phyloP scores from a whole-genome alignment of 64 coral and sea anemone genomes.

The Catalaphyllia jardinei region DNA sequence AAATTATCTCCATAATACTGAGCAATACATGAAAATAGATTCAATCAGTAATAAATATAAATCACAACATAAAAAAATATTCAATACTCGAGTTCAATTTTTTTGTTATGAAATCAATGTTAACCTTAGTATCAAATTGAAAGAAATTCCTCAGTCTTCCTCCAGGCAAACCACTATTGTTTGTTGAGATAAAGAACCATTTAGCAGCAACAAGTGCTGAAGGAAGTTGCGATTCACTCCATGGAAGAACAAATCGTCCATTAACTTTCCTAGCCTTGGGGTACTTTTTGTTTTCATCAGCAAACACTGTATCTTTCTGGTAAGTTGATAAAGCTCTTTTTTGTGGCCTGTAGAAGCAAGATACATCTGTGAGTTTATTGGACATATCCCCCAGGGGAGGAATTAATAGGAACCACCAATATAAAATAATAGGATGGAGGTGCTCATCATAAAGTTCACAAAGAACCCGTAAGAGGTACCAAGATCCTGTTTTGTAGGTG shows the following conservation, averaged over 20 bases:
- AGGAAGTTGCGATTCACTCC: neutral
- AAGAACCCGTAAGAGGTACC: too few relatives aligned
- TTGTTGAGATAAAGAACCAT: constrained; percentile 4
- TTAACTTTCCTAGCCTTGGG: constrained; percentile 13
- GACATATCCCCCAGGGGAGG: neutral
- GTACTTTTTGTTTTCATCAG: neutral
- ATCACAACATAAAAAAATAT: neutral
- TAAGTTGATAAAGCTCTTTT: neutral
- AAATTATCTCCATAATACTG: too few relatives aligned
- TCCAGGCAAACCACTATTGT: constrained; percentile 11
- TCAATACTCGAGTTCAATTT: neutral
- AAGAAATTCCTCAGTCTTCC: constrained; percentile 1
- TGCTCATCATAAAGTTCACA: too few relatives aligned
- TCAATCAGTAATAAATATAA: too few relatives aligned
- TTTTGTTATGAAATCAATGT: too few relatives aligned
- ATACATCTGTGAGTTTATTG: neutral
- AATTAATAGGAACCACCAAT: neutral
- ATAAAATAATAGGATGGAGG: neutral
- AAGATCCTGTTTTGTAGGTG: too few relatives aligned
- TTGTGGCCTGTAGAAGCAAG: neutral
- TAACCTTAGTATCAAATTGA: neutral
- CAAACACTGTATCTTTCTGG: neutral
- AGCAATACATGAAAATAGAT: too few relatives aligned
- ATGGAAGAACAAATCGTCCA: constrained; percentile 13
- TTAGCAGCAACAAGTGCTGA: neutral